Evolutionary conservation across 2,113 vertebrate species (phyloP).

Genomic region (Rhagologus leucostigma): DNA sequence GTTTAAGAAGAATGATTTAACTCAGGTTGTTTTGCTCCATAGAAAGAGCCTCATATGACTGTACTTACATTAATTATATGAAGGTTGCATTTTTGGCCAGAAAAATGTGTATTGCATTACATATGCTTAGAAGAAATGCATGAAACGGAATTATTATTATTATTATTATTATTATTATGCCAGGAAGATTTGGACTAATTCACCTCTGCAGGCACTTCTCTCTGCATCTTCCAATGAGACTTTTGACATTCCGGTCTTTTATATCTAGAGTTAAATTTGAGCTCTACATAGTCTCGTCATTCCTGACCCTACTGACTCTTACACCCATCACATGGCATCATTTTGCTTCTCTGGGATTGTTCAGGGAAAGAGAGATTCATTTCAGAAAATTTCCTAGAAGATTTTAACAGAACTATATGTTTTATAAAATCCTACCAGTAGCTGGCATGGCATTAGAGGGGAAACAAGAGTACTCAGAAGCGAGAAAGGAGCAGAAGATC

Average conservation of each 20-base stretch:
- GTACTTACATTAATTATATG: not conserved
- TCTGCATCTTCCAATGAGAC: not conserved
- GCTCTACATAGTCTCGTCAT: not conserved
- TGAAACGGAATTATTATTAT: not conserved
- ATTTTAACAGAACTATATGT: not conserved
- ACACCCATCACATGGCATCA: not conserved
- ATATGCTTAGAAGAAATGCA: not conserved
- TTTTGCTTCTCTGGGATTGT: not conserved
- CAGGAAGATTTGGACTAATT: not conserved
- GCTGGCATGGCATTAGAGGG: not conserved
- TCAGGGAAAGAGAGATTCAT: not conserved
- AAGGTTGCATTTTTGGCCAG: not conserved
- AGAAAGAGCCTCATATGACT: not conserved
- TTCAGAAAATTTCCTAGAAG: not conserved
- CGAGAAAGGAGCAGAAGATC: not conserved
- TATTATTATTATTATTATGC: not conserved
- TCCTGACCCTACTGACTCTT: accelerated
- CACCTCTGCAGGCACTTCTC: not conserved
- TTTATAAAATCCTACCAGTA: not conserved
- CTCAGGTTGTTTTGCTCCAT: not conserved
- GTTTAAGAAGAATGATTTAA: not conserved
- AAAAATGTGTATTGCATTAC: not conserved
- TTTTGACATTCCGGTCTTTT: not conserved
- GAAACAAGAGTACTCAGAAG: not conserved
- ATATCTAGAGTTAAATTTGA: not conserved